phyloP scores from a whole-genome alignment of 2,888 invertebrate species.

The Lycia hirtaria region DNA sequence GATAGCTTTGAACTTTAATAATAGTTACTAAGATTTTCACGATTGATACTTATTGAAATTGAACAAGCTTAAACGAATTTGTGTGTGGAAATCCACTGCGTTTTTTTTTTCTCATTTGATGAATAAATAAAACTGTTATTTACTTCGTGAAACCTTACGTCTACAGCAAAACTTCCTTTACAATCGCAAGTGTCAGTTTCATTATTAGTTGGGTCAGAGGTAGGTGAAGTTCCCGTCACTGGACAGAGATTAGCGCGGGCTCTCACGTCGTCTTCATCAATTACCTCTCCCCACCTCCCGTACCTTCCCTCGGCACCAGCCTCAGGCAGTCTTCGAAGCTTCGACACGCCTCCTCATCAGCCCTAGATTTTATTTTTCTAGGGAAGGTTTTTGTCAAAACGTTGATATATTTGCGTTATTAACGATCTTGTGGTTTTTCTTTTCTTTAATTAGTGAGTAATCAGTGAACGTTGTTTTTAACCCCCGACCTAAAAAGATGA shows the following conservation, averaged over 20 bases:
- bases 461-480: too few species aligned
- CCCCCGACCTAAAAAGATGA: too few species aligned
- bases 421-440: neutral
- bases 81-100: too few species aligned
- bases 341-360: conserved; percentile 30
- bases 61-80: too few species aligned
- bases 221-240: conserved; percentile 63
- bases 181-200: neutral
- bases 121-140: too few species aligned
- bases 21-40: too few species aligned
- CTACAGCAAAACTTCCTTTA: too few species aligned
- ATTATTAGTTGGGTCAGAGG: too few species aligned
- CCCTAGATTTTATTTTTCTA: conserved; percentile 16
- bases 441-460: neutral
- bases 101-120: too few species aligned
- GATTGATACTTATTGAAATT: too few species aligned
- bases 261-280: conserved; percentile 75
- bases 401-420: conserved; percentile 4
- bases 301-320: conserved; percentile 1
- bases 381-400: conserved; percentile 6
- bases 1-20: too few species aligned
- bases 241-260: conserved; percentile 62
- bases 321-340: conserved; percentile 39
- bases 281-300: conserved; percentile 52
- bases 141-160: too few species aligned